Evolutionary conservation across 1,140 invertebrate species (phyloP).

Genomic region (Diorhabda elongata): DNA sequence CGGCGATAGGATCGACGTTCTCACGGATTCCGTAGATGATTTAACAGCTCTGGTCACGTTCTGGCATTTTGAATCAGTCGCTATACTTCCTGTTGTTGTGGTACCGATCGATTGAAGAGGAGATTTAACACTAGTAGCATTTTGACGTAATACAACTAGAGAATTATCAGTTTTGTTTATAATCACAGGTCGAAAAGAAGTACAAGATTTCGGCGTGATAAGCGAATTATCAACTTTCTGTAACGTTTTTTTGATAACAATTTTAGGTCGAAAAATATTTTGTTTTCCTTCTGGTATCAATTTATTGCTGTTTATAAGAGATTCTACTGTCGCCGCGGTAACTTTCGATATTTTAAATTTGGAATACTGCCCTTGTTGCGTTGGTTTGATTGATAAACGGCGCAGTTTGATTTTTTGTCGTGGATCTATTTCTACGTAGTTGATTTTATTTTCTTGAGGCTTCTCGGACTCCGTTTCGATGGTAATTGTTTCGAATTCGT

Average conservation of each 20-base stretch:
- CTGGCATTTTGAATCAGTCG: too few species aligned
- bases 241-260: not conserved
- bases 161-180: too few species aligned
- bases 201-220: too few species aligned
- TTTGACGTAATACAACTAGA: too few species aligned
- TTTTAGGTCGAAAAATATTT: not conserved
- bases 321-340: not conserved
- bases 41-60: not conserved
- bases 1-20: not conserved
- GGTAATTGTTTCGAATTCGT: not conserved
- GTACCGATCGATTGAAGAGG: not conserved
- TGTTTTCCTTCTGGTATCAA: not conserved
- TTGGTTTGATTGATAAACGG: not conserved
- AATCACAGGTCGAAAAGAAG: too few species aligned
- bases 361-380: not conserved
- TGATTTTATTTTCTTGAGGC: not conserved
- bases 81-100: not conserved
- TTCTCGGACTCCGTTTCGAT: not conserved
- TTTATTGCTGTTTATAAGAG: not conserved
- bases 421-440: slow-evolving; percentile 8
- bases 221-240: slow-evolving; percentile 3
- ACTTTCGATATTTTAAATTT: not conserved
- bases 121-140: too few species aligned
- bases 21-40: not conserved
- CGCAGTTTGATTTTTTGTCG: slow-evolving; percentile 3